Evolutionary conservation across 2,797 vertebrate species (phyloP).

Genomic region (Spheniscus humboldti): DNA sequence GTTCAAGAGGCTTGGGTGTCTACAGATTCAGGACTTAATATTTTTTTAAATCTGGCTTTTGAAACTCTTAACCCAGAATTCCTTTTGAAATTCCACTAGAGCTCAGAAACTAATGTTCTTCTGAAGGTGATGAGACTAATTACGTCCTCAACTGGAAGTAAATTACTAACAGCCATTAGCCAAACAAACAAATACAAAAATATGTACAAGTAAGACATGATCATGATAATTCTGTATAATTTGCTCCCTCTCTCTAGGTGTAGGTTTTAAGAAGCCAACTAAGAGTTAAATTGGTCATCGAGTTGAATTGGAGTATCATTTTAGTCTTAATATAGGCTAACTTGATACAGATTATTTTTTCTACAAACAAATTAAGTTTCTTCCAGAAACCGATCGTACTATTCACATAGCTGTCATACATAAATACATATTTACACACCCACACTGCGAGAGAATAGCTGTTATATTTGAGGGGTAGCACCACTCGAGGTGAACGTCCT

Average conservation of each 20-base stretch:
- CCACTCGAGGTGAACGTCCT: neutral
- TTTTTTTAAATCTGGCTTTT: neutral
- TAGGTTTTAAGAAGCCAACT: neutral
- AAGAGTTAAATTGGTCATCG: neutral
- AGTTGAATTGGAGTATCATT: neutral
- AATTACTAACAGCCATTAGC: neutral
- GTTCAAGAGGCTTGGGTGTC: neutral
- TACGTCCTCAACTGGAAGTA: neutral
- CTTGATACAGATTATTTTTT: neutral
- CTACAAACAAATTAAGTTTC: neutral
- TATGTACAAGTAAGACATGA: neutral
- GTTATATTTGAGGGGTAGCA: neutral
- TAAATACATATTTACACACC: constrained; percentile 53
- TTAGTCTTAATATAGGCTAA: neutral
- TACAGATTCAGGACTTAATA: neutral
- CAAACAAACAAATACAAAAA: neutral
- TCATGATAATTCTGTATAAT: neutral
- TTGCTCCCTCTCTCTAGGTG: neutral
- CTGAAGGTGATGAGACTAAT: neutral
- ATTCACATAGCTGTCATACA: constrained; percentile 11
- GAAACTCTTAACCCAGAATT: neutral
- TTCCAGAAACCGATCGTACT: neutral
- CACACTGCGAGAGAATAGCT: neutral
- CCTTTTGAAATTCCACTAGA: neutral
- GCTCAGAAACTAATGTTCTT: neutral